A percentile compares a stretch with the other conserved stretches of the same genome.
Evolutionary conservation across 2,113 vertebrate genomes (phyloP).

Genomic region (Ammodytes marinus): DNA sequence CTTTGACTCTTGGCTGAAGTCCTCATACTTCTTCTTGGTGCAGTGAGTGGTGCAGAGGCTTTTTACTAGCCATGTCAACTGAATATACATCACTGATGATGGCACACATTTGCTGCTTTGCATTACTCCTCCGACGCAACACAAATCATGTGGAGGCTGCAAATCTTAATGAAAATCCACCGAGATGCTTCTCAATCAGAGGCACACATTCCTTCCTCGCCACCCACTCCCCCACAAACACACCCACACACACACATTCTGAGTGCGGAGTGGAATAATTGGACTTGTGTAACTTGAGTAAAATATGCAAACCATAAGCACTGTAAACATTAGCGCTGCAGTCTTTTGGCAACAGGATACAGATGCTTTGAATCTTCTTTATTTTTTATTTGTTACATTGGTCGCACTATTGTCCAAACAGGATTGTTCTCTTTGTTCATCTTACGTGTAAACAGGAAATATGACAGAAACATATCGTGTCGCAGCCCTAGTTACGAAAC

Average conservation of each 20-base stretch:
- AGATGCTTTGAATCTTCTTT: not conserved
- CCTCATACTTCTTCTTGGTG: not conserved
- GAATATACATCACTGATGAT: not conserved
- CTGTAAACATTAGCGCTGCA: not conserved
- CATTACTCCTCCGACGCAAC: conserved; percentile 12
- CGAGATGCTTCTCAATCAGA: conserved; percentile 57
- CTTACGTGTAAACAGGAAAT: not conserved
- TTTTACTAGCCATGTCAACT: not conserved
- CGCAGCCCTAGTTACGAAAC: conserved; percentile 25
- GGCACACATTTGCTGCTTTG: conserved; percentile 16
- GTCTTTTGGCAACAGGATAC: not conserved
- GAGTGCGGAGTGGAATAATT: conserved; percentile 33
- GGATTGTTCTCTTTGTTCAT: not conserved
- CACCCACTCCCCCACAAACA: conserved; percentile 35
- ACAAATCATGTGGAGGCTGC: conserved; percentile 47
- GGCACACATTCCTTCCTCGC: conserved; percentile 48
- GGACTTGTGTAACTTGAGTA: conserved; percentile 8
- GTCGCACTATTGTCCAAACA: not conserved
- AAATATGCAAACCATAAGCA: conserved; percentile 3
- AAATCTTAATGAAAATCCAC: conserved; percentile 53
- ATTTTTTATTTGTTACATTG: not conserved
- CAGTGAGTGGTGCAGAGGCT: not conserved
- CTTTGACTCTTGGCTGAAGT: not conserved
- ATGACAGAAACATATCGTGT: not conserved
- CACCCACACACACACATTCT: conserved; percentile 19